Evolutionary conservation across 1,140 invertebrate genomes (phyloP), one percentile per base, ranked within the genome.

Genomic region (Littorina saxatilis): DNA sequence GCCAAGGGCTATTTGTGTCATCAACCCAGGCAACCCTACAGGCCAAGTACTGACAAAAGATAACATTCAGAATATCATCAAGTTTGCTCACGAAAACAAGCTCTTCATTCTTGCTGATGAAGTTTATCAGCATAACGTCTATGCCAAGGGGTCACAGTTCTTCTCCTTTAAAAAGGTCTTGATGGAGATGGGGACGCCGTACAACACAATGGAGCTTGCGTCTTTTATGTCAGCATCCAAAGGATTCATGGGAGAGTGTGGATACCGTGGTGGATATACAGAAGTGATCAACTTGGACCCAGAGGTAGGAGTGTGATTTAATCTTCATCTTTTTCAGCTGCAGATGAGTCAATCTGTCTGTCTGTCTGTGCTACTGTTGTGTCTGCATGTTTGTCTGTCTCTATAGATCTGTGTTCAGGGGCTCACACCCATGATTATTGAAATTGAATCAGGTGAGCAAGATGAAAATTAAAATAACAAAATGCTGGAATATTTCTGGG

Each of bases 21-120:
- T 99, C 86, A 99, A 99, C 93, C 99, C 99, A 0, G 99, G 99
- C 50, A 99, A 99, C 93, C 98, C 98, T 5, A 99, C 99, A 23
- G 93, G 94, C 17, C 95, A 97, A 92, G 98, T 99, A 5, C 93
- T 99, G 1, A 95, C 96, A 0, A 94, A 94, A 78, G 91, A 96
- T 74, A 99, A 99, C 91, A 99, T 99, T 85, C 95, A 97, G 89
- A 94, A 96, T 77, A 95, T 99, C 74, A 96, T 99, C 78, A 96
- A 96, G 90, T 99, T 99, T 92, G 98, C 98, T 0, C 93, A 98
- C 74, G 94, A 96, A 87, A 95, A 98, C 86, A 95, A 95, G 20
- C 92, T 99, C 5, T 96, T 99, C 90, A 91, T 99, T 13, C 92
- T 99, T 83, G 98, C 99, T 40, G 99, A 99, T 93, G 99, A 99